A percentile compares a stretch with the other conserved stretches of the same genome.
Evolutionary conservation across 2,888 invertebrate genomes (phyloP).

Genomic region (Erpobdella octoculata): DNA sequence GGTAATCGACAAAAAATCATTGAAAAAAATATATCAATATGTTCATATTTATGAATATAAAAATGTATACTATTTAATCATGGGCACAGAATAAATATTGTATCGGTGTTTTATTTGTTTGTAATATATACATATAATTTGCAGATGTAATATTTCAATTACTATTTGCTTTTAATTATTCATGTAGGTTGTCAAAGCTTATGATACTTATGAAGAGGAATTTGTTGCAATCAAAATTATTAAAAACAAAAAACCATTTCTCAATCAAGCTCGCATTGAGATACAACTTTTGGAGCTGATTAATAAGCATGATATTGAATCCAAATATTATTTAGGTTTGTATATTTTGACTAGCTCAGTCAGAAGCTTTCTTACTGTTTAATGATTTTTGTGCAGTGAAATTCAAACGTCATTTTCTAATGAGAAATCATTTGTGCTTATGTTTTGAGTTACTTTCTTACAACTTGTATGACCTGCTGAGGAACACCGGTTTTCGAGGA

Average conservation of each 20-base stretch:
- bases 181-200: constrained; percentile 85
- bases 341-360: constrained; percentile 13
- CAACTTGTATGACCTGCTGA: constrained; percentile 94
- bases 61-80: no score
- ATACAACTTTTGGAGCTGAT: constrained; percentile 98
- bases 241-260: constrained; percentile 99
- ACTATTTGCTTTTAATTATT: background rate
- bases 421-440: constrained; percentile 94
- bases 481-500: constrained; percentile 98
- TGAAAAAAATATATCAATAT: no score
- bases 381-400: constrained; percentile 58
- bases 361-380: constrained; percentile 39
- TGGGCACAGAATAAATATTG: no score
- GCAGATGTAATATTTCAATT: no score
- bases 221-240: constrained; percentile 99
- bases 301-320: constrained; percentile 97
- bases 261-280: constrained; percentile 97
- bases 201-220: constrained; percentile 93
- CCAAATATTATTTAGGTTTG: constrained; percentile 84
- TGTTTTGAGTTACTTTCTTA: constrained; percentile 99
- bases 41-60: no score
- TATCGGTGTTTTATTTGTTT: no score
- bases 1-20: no score
- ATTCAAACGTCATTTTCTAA: constrained; percentile 98
- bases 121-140: no score